Conservation (phyloP, 1,140 invertebrate species). For the Pemphigus obesinymphae region DNA sequence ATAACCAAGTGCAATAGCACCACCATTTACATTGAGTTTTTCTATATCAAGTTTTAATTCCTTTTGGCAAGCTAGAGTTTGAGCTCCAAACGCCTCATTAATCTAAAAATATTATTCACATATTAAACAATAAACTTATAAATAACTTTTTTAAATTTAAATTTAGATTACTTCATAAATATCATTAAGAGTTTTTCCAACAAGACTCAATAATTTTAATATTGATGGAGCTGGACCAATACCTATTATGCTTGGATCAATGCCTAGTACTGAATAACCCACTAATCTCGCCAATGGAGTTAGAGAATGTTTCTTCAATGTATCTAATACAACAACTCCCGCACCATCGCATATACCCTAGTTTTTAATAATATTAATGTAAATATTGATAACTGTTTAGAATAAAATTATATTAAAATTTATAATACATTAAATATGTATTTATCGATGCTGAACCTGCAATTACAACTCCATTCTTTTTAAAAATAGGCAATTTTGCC, state of each 20-base stretch:
- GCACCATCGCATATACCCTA: slow-evolving; percentile 96
- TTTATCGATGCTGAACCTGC: slow-evolving; percentile 91
- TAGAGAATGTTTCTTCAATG: slow-evolving; percentile 73
- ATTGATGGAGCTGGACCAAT: slow-evolving; percentile 94
- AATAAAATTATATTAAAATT: not conserved
- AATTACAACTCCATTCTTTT: slow-evolving; percentile 92
- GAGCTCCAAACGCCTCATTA: slow-evolving; percentile 94
- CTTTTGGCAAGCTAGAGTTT: slow-evolving; percentile 79
- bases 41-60: slow-evolving; percentile 79
- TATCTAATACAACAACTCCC: slow-evolving; percentile 80
- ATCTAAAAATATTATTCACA: slow-evolving; percentile 61
- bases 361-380: slow-evolving; percentile 33
- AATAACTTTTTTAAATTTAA: not conserved
- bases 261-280: slow-evolving; percentile 71
- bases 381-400: not conserved
- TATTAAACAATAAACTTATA: not conserved
- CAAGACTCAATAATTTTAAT: slow-evolving; percentile 66
- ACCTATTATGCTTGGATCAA: slow-evolving; percentile 81
- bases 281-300: slow-evolving; percentile 72
- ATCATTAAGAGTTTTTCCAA: slow-evolving; percentile 73
- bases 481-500: slow-evolving; percentile 83
- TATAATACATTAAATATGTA: slow-evolving; percentile 44
- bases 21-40: slow-evolving; percentile 94
- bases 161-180: slow-evolving; percentile 78
- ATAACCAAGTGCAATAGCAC: slow-evolving; percentile 96